phyloP scores from a whole-genome alignment of 2,888 invertebrate genomes.

The Drosophila percnosoma region DNA sequence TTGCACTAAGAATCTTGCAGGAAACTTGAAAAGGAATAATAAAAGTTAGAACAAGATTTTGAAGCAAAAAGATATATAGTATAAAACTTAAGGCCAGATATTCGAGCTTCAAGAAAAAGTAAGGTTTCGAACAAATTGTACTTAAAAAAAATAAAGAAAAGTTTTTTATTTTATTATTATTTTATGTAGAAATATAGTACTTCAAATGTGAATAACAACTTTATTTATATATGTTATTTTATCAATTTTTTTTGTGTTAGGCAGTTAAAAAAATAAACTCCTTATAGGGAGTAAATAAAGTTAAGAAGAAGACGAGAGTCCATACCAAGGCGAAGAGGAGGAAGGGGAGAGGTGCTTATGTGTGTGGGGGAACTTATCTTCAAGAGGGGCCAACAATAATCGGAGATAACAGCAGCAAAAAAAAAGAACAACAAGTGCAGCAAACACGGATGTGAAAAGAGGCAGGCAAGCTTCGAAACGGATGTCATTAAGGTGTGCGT shows the following conservation, averaged over 20 bases:
- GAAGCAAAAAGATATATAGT: too few species aligned
- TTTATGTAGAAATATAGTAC: background rate
- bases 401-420: slow-evolving; percentile 2
- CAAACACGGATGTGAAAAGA: slow-evolving; percentile 44
- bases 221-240: background rate
- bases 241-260: background rate
- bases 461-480: slow-evolving; percentile 39
- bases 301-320: slow-evolving; percentile 16
- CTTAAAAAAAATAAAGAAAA: background rate
- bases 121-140: too few species aligned
- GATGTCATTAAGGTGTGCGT: slow-evolving; percentile 72
- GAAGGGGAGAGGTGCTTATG: background rate
- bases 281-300: background rate
- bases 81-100: background rate
- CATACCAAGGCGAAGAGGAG: slow-evolving; percentile 37
- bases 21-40: background rate
- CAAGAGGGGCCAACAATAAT: slow-evolving; percentile 26
- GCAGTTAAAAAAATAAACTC: background rate
- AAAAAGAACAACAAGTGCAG: slow-evolving; percentile 26
- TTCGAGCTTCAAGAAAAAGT: background rate
- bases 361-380: slow-evolving; percentile 23
- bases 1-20: background rate
- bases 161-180: background rate
- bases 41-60: too few species aligned
- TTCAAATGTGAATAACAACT: background rate